Conservation (phyloP, 23 tunicate species). For the Botrylloides violaceus region DNA sequence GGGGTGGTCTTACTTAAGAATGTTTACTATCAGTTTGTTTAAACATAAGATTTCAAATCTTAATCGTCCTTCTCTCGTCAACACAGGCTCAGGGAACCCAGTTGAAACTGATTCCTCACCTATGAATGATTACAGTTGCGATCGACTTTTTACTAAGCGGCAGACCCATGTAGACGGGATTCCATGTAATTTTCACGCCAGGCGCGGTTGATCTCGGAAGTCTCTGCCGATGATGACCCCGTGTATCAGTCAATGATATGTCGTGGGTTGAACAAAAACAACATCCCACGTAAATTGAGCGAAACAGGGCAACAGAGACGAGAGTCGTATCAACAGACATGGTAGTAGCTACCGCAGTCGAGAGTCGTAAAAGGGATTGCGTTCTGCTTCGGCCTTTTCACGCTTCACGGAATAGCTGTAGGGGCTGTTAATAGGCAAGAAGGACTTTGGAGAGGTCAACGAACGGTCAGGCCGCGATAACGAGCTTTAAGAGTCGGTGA, state of each 20-base stretch:
- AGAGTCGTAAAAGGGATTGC: constrained; percentile 26
- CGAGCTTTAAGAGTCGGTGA: constrained; percentile 25
- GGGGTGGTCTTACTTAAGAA: neutral
- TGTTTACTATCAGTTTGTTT: constrained; percentile 1
- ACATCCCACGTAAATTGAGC: constrained; percentile 21
- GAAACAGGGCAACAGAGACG: constrained; percentile 19
- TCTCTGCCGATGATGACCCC: neutral
- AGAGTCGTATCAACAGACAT: constrained; percentile 15
- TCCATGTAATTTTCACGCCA: neutral
- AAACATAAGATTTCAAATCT: neutral
- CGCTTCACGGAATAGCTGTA: constrained; percentile 25
- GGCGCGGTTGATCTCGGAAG: neutral
- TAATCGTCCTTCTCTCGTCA: neutral
- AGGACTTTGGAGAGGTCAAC: constrained; percentile 28
- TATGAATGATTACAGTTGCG: too few relatives aligned
- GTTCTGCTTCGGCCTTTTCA: constrained; percentile 28
- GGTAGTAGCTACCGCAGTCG: neutral
- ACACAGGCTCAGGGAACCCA: too few relatives aligned
- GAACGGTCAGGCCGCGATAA: constrained; percentile 36
- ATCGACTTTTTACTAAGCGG: neutral
- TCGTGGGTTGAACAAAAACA: constrained; percentile 12
- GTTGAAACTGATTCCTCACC: too few relatives aligned
- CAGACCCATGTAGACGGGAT: neutral
- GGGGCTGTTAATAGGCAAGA: constrained; percentile 30
- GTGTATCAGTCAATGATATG: neutral